Conservation (phyloP, 2,797 vertebrate genomes). For the Cirrhinus molitorella region DNA sequence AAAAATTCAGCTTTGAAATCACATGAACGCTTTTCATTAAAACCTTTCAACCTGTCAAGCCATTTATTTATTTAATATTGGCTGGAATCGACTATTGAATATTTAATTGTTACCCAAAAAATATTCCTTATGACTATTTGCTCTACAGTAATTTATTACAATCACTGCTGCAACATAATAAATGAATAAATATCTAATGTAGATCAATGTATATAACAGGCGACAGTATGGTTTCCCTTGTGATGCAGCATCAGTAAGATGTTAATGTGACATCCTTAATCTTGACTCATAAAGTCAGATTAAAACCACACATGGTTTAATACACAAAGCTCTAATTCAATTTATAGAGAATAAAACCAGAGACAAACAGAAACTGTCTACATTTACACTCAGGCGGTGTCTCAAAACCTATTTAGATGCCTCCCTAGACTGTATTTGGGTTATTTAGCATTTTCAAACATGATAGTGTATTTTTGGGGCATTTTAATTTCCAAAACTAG, state of each 20-base stretch:
- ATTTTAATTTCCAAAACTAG: background rate
- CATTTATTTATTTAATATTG: background rate
- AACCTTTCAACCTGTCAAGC: background rate
- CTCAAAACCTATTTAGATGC: background rate
- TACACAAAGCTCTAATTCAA: background rate
- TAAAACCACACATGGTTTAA: background rate
- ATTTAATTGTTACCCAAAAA: background rate
- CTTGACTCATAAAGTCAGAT: background rate
- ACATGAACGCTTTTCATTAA: background rate
- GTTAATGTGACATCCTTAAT: background rate
- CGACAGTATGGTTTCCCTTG: background rate
- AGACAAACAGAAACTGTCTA: background rate
- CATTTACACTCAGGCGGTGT: background rate
- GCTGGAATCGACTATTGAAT: background rate
- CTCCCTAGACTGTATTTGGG: background rate
- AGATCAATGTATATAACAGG: background rate
- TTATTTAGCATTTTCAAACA: background rate
- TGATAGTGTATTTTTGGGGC: background rate
- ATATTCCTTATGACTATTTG: background rate
- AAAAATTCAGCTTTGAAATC: no score
- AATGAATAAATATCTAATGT: background rate
- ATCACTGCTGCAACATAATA: background rate
- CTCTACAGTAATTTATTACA: background rate
- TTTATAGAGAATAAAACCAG: background rate
- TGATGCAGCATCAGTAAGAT: background rate